These are phyloP conservation scores for Ectemnius cavifrons DNA, from an alignment of 2,888 invertebrate species.

Conservation along the genomic window DNA sequence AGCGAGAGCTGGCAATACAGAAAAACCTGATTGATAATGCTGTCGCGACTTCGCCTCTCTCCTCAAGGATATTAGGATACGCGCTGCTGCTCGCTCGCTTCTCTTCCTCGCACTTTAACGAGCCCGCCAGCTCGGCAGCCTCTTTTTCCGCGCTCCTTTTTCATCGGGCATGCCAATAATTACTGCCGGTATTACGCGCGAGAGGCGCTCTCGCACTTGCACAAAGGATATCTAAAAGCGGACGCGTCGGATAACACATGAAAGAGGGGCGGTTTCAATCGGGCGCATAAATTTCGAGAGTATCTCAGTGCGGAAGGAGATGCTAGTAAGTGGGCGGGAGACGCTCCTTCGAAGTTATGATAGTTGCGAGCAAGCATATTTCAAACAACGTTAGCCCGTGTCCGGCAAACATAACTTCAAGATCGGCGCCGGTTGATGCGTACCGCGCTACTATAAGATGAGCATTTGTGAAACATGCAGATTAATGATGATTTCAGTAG, in stretches of 20 bases:
- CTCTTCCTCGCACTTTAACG: constrained; percentile 12
- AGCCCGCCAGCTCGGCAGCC: background rate
- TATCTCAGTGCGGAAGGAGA: constrained; percentile 12
- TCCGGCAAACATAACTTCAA: constrained; percentile 26
- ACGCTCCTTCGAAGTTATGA: constrained; percentile 27
- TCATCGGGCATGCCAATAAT: too few relatives aligned
- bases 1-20: constrained; percentile 22
- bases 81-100: background rate
- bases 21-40: constrained; percentile 48
- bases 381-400: constrained; percentile 25
- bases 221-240: too few relatives aligned
- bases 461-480: constrained; percentile 29
- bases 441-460: constrained; percentile 10
- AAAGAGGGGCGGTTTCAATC: too few relatives aligned
- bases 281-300: background rate
- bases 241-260: too few relatives aligned
- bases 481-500: constrained; percentile 45
- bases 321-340: constrained; percentile 28
- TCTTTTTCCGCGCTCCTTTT: background rate
- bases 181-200: too few relatives aligned
- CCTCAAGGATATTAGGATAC: constrained; percentile 35
- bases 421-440: constrained; percentile 39
- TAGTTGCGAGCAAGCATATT: constrained; percentile 26
- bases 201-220: too few relatives aligned
- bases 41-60: constrained; percentile 19